Evolutionary conservation across 2,113 vertebrate species (phyloP), one percentile per base, ranked within the genome.

Genomic region (zebrafish (Danio rerio)): DNA sequence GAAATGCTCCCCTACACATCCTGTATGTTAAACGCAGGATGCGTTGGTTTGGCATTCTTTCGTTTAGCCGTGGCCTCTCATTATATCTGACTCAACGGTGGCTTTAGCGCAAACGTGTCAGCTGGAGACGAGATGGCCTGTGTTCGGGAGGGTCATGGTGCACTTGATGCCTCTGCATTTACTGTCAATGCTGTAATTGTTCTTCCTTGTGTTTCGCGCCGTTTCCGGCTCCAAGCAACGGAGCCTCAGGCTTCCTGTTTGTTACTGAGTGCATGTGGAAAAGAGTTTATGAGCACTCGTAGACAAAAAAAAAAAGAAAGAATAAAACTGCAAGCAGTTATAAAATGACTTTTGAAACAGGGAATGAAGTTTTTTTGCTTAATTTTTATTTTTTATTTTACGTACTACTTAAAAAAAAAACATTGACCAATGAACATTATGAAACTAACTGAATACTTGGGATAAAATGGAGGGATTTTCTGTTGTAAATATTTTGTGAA

Each of bases 401-500:
- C 8, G 56, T 69, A 65, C 61, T 63, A 62, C 50, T 86, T 81
- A 40, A 12, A 82, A 82, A 74, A 70, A 18, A 72, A 83, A 75
- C 50, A 71, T 69, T 86, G 85, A 86, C 81, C 43, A 86, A 78
- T 69, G 78, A 78, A 71, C 82, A 11, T 78, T 74, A 74, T 0
- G 45, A 78, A 63, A 78, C 59, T 78, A 78, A 78, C 13, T 40
- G 20, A 52, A 91, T 86, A 89, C 89, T 88, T 65, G 78, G 86
- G 81, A 90, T 88, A 87, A 85, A 56, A 56, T 56, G 31, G 71
- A 66, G 59, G 47, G 52, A 13, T 75, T 90, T 89, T 91, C 91
- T 92, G 94, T 94, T 94, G 94, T 94, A 95, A 94, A 95, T 95
- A 94, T 94, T 95, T 94, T 94, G 92, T 93, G 93, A 94, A 92